phyloP scores from a whole-genome alignment of 2,797 vertebrate genomes.

The Zalophus californianus region DNA sequence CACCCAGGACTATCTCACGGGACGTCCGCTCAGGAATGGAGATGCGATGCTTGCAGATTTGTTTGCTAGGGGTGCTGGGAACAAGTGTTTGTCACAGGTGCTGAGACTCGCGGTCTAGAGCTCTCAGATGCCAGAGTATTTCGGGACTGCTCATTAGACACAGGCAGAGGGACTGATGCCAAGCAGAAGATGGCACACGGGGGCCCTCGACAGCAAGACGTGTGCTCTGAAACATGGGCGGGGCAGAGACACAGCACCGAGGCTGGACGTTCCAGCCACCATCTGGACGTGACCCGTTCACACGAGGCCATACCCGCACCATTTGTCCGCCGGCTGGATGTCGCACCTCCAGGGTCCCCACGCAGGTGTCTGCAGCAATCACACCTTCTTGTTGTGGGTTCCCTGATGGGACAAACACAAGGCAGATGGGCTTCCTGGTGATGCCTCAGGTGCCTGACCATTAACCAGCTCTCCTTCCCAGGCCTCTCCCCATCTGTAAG shows the following conservation, averaged over 20 bases:
- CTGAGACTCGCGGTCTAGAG: not conserved
- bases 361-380: not conserved
- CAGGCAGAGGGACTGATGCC: not conserved
- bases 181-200: not conserved
- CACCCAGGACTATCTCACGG: rapidly evolving
- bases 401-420: not conserved
- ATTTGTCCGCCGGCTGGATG: not conserved
- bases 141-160: not conserved
- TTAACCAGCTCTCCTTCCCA: not conserved
- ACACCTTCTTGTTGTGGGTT: not conserved
- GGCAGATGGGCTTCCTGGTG: not conserved
- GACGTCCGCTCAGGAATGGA: rapidly evolving
- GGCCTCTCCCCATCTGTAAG: not conserved
- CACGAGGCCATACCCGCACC: not conserved
- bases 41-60: no score
- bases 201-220: not conserved
- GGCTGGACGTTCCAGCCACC: not conserved
- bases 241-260: not conserved
- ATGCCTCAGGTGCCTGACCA: not conserved
- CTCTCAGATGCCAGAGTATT: not conserved
- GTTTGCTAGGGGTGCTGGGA: not conserved
- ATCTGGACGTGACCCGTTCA: not conserved
- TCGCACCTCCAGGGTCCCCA: not conserved
- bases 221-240: not conserved
- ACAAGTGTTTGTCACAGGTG: not conserved